These are phyloP conservation scores for Chelonus insularis DNA, from an alignment of 1,140 invertebrate species.

Conservation along the genomic window DNA sequence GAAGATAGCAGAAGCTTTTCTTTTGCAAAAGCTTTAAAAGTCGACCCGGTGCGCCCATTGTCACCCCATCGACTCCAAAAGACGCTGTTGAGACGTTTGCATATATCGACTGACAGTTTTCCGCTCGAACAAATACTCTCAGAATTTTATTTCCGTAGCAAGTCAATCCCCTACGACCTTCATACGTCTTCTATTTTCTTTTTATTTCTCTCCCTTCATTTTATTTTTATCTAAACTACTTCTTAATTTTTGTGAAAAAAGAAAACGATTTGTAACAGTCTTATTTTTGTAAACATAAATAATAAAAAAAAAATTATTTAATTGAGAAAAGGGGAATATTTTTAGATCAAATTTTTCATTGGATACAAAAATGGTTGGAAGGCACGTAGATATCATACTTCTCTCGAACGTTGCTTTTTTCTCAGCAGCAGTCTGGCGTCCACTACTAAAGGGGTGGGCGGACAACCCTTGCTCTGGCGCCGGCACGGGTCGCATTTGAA, in stretches of 20 bases:
- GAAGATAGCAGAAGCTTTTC: not conserved
- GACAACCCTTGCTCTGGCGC: slow-evolving; percentile 46
- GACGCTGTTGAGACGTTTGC: slow-evolving; percentile 54
- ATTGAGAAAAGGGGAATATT: too few species aligned
- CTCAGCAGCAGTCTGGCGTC: not conserved
- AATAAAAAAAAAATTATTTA: not conserved
- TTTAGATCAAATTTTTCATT: too few species aligned
- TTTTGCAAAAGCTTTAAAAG: not conserved
- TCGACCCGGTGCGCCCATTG: slow-evolving; percentile 55
- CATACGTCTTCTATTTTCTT: not conserved
- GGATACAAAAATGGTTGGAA: too few species aligned
- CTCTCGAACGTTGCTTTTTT: not conserved
- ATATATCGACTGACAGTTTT: slow-evolving; percentile 59
- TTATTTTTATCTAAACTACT: slow-evolving; percentile 2
- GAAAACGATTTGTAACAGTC: too few species aligned
- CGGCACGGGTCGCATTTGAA: slow-evolving; percentile 51
- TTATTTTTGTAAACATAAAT: too few species aligned
- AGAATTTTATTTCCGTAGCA: slow-evolving; percentile 13
- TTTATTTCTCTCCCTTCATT: not conserved
- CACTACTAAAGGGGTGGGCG: slow-evolving; percentile 15
- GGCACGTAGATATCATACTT: too few species aligned
- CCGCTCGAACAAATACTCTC: slow-evolving; percentile 56
- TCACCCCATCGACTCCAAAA: slow-evolving; percentile 57
- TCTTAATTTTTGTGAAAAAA: too few species aligned
- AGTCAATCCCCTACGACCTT: slow-evolving; percentile 12